These are phyloP conservation scores for Daubentonia madagascariensis DNA, from an alignment of 2,113 vertebrate species.

Conservation along the genomic window DNA sequence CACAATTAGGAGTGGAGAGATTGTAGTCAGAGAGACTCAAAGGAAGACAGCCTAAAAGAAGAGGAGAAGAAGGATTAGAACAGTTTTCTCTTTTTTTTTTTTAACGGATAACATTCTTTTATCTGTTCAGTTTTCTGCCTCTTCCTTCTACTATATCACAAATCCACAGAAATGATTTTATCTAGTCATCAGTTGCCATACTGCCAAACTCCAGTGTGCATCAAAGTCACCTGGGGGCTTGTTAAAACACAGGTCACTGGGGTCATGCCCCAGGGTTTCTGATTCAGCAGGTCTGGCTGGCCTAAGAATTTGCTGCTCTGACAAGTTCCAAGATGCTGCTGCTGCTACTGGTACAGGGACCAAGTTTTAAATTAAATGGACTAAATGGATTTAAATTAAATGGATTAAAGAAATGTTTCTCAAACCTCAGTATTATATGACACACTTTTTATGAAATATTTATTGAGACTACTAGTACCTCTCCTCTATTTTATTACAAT, in stretches of 20 bases:
- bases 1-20: neutral
- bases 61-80: neutral
- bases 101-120: neutral
- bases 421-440: neutral
- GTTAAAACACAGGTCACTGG: neutral
- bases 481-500: conserved; percentile 17
- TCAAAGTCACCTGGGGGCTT: neutral
- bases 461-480: neutral
- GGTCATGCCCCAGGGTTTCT: neutral
- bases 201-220: neutral
- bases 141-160: neutral
- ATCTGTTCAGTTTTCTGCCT: neutral
- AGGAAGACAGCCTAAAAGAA: neutral
- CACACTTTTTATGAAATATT: neutral
- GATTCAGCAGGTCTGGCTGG: neutral
- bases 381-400: neutral
- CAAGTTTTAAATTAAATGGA: neutral
- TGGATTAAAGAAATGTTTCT: neutral
- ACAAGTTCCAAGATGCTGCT: neutral
- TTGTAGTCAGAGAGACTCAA: neutral
- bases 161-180: neutral
- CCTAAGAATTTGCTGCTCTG: neutral
- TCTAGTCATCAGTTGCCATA: neutral
- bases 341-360: neutral
- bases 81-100: no score